Conservation (phyloP, 2,888 invertebrate genomes). For the Phyllotreta cruciferae region DNA sequence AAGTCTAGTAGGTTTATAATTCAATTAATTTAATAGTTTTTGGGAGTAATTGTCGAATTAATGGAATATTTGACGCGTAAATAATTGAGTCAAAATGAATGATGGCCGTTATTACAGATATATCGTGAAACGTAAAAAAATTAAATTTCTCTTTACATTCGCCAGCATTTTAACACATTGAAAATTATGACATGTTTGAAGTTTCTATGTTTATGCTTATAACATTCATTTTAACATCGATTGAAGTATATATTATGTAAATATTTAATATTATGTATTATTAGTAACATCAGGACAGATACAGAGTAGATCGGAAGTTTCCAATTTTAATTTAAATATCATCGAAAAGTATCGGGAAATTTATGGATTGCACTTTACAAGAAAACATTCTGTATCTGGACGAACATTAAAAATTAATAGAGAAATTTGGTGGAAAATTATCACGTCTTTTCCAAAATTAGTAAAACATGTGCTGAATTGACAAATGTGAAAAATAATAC, state of each 20-base stretch:
- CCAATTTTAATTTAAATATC: no score
- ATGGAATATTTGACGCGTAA: background rate
- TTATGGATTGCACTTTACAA: background rate
- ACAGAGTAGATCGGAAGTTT: constrained; percentile 5
- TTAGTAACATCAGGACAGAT: constrained; percentile 15
- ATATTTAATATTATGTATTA: constrained; percentile 1
- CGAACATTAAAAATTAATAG: constrained; percentile 7
- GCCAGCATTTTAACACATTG: background rate
- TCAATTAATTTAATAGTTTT: no score
- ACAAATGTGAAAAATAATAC: no score
- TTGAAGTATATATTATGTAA: constrained; percentile 11
- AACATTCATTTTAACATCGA: constrained; percentile 26
- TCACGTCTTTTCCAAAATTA: no score
- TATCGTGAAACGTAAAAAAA: constrained; percentile 2
- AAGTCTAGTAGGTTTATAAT: no score
- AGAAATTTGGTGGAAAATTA: constrained; percentile 4
- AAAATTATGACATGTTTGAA: constrained; percentile 18
- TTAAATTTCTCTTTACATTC: background rate
- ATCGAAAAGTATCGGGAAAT: no score
- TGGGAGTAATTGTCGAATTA: no score
- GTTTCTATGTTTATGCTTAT: constrained; percentile 21
- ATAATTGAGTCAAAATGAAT: constrained; percentile 2
- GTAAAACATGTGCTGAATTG: no score
- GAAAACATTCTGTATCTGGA: constrained; percentile 6
- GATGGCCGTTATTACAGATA: constrained; percentile 5